Conservation (phyloP, 2,113 vertebrate species). For the Turnix velox region DNA sequence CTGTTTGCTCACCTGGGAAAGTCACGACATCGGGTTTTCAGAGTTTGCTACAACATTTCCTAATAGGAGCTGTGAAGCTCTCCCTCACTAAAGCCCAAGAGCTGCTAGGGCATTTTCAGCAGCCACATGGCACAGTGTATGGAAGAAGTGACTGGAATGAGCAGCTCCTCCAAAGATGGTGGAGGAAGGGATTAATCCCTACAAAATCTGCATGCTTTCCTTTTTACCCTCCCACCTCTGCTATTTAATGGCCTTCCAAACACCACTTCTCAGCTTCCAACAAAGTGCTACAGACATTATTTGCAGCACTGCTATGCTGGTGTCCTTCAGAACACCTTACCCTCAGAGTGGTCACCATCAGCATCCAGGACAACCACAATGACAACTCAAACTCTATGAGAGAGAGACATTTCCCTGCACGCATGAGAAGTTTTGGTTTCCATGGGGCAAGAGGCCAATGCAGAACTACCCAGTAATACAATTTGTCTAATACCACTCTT, state of each 20-base stretch:
- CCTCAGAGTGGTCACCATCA: not conserved
- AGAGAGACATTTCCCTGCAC: not conserved
- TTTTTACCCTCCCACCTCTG: not conserved
- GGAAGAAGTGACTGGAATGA: not conserved
- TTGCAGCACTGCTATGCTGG: not conserved
- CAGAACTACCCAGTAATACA: not conserved
- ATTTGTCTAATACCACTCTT: not conserved
- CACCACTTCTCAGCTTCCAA: not conserved
- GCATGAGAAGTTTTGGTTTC: not conserved
- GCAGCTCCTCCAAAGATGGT: not conserved
- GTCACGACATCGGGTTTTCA: not conserved
- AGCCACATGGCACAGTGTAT: accelerated
- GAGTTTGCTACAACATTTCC: not conserved
- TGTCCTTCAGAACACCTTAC: not conserved
- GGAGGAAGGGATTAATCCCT: not conserved
- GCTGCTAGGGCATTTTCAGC: not conserved
- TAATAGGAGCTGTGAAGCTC: accelerated
- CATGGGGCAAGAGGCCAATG: not conserved
- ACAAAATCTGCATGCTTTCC: not conserved
- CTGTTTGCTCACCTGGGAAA: not conserved
- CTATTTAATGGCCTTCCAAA: not conserved
- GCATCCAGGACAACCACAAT: not conserved
- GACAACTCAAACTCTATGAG: not conserved
- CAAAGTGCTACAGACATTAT: not conserved
- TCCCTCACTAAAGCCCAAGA: not conserved